Conservation (phyloP, 2,888 invertebrate species). For the Cantharis rustica region DNA sequence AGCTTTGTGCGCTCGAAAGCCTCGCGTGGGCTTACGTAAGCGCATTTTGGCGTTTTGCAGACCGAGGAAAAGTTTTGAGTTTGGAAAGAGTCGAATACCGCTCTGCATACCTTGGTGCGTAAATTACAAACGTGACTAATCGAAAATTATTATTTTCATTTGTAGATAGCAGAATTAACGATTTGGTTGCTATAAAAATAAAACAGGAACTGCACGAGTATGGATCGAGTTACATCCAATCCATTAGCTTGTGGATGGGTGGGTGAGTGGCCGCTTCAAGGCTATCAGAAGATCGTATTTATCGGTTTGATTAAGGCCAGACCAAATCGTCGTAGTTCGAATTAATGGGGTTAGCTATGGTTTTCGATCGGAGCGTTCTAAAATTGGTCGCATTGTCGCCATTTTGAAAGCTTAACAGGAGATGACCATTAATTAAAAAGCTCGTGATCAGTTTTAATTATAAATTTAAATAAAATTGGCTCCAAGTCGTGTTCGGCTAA, state of each 20-base stretch:
- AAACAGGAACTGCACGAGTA: slow-evolving; percentile 10
- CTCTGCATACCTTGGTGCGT: background rate
- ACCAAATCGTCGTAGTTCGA: background rate
- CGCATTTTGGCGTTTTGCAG: background rate
- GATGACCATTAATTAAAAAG: background rate
- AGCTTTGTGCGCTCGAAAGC: background rate
- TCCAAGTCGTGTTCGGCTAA: background rate
- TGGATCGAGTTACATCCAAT: slow-evolving; percentile 14
- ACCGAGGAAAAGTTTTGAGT: background rate
- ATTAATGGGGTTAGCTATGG: background rate
- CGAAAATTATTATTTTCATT: background rate
- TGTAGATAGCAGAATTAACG: background rate
- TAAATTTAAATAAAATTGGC: background rate
- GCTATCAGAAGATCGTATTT: slow-evolving; percentile 29
- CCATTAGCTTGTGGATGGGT: background rate
- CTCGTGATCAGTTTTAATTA: background rate
- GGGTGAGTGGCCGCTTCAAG: slow-evolving; percentile 42
- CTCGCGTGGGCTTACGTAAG: background rate
- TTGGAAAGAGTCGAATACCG: too few relatives aligned
- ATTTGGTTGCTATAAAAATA: background rate
- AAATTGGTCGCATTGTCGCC: background rate
- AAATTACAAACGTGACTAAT: background rate
- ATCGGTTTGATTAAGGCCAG: background rate
- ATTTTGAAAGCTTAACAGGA: background rate
- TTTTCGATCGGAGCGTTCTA: background rate